phyloP scores from a whole-genome alignment of 2,797 vertebrate genomes.

The Cryptoprocta ferox region DNA sequence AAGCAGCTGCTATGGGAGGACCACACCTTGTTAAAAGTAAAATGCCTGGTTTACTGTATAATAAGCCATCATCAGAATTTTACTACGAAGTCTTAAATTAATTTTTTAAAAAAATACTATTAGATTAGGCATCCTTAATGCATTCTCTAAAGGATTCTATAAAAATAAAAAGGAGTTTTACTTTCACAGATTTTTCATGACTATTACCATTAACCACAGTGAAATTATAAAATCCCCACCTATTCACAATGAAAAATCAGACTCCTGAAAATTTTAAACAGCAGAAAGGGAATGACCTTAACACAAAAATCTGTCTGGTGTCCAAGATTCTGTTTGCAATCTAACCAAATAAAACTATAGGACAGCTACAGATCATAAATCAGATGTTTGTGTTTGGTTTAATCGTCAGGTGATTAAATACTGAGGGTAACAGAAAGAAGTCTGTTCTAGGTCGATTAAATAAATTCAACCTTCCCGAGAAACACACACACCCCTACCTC shows the following conservation, averaged over 20 bases:
- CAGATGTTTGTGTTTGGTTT: slow-evolving; percentile 27
- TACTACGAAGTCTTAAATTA: background rate
- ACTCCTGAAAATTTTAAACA: background rate
- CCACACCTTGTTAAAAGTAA: background rate
- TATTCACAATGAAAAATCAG: background rate
- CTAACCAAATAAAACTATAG: slow-evolving; percentile 42
- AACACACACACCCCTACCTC: background rate
- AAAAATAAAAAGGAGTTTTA: slow-evolving; percentile 11
- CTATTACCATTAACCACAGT: background rate
- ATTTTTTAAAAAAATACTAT: background rate
- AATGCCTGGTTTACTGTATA: background rate
- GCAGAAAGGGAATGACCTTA: slow-evolving; percentile 29
- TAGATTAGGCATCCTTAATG: background rate
- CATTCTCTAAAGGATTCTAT: background rate
- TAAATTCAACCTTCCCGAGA: background rate
- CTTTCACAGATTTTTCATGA: background rate
- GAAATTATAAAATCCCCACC: slow-evolving; percentile 34
- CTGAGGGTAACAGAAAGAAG: background rate
- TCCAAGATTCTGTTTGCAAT: slow-evolving; percentile 28
- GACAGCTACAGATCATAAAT: background rate
- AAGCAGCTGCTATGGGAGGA: background rate
- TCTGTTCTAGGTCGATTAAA: background rate
- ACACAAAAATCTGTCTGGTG: background rate
- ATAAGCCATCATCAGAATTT: slow-evolving; percentile 4
- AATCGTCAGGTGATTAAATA: slow-evolving; percentile 44